A percentile compares a stretch with the other conserved stretches of the same genome.
These are phyloP conservation scores for Lytechinus pictus DNA, from an alignment of 35 echinoderm and acorn worm genomes.

Conservation along the genomic window DNA sequence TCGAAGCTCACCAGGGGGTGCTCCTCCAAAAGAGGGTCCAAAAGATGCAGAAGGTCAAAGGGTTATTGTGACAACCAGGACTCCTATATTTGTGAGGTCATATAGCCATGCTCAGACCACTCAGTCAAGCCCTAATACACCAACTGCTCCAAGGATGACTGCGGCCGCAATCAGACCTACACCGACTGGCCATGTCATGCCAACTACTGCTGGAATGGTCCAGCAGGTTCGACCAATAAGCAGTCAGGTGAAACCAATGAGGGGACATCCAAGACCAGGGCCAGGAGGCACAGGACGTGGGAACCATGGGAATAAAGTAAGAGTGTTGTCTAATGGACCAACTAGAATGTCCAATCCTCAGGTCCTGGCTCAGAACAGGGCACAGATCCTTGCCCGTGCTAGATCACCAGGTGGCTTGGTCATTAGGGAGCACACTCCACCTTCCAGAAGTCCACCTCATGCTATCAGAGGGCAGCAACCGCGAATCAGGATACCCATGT, in stretches of 20 bases:
- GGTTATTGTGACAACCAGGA: conserved; percentile 65
- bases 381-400: conserved; percentile 17
- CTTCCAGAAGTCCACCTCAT: conserved; percentile 31
- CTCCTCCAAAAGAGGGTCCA: not conserved
- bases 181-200: conserved; percentile 13
- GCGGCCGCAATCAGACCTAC: conserved; percentile 33
- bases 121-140: conserved; percentile 16
- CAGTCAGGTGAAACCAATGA: conserved; percentile 38
- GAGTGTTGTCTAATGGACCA: conserved; percentile 36
- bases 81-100: conserved; percentile 66
- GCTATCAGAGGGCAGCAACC: conserved; percentile 33
- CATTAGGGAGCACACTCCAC: conserved; percentile 24
- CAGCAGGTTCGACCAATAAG: conserved; percentile 49
- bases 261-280: conserved; percentile 14
- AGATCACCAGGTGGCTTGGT: conserved; percentile 15
- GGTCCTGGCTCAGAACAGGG: not conserved
- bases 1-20: not conserved
- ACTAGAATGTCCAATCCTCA: not conserved
- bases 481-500: conserved; percentile 13
- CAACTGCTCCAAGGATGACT: conserved; percentile 21
- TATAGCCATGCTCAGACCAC: conserved; percentile 21
- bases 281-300: not conserved
- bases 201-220: conserved; percentile 36
- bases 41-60: conserved; percentile 50
- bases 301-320: not conserved